Evolutionary conservation across 2,113 vertebrate species (phyloP).

Genomic region (Athene noctua): DNA sequence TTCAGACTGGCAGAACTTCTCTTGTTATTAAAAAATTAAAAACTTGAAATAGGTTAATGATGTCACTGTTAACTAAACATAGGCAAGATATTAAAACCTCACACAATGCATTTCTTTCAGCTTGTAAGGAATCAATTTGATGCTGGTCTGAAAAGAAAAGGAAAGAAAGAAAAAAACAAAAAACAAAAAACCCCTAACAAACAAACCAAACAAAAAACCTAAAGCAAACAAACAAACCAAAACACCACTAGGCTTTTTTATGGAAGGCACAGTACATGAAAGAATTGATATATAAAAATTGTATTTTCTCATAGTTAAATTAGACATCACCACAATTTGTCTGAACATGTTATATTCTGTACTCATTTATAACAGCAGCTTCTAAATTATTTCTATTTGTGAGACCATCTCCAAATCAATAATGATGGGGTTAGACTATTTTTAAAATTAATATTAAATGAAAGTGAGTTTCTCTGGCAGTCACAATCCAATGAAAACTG

Average conservation of each 20-base stretch:
- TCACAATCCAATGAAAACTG: not conserved
- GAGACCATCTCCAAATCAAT: not conserved
- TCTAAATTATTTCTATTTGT: not conserved
- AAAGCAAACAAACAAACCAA: not conserved
- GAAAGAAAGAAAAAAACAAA: too few species aligned
- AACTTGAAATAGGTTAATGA: conserved; percentile 31
- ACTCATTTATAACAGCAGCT: not conserved
- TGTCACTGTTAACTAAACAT: conserved; percentile 11
- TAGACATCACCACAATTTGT: not conserved
- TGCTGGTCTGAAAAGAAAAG: not conserved
- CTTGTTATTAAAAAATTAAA: not conserved
- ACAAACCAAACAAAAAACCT: not conserved
- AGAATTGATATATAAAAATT: not conserved
- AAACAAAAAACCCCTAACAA: too few species aligned
- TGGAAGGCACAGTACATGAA: not conserved
- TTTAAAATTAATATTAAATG: not conserved
- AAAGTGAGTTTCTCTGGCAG: not conserved
- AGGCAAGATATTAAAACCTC: not conserved
- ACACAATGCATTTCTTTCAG: not conserved
- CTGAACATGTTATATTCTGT: not conserved
- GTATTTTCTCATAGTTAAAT: not conserved
- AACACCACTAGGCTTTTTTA: not conserved
- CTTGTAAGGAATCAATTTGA: not conserved
- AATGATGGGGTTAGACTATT: not conserved
- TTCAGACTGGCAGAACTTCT: not conserved